Evolutionary conservation across 2,888 invertebrate species (phyloP), one percentile per base, ranked within the genome.

Genomic region (Eucriotettix oculatus): DNA sequence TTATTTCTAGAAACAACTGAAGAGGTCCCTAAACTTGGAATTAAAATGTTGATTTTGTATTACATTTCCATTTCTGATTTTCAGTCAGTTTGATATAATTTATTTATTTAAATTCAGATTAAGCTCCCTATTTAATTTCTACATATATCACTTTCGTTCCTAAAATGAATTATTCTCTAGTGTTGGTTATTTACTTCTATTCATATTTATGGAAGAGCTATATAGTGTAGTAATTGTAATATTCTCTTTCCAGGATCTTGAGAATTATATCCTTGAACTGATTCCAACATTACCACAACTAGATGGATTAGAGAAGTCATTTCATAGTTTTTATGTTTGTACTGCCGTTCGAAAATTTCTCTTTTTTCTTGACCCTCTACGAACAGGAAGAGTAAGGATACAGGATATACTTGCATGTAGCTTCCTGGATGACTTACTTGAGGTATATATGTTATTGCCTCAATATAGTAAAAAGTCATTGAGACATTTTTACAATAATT

Each of bases 271-370:
- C 67, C 81, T 87, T 16, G 96, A 97, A 70, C 76, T 97, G 59
- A 89, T 97, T 59, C 96, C 96, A 0, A 93, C 95, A 0, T 74
- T 97, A 52, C 87, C 90, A 0, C 94, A 95, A 59, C 75, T 96
- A 7, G 89, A 93, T 71, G 90, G 92, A 0, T 74, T 97, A 58
- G 93, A 95, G 73, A 87, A 90, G 44, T 92, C 94, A 0, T 96
- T 97, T 75, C 91, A 93, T 68, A 90, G 89, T 12, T 97, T 97
- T 77, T 98, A 97, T 72, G 88, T 95, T 17, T 96, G 96, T 71
- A 95, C 96, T 0, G 96, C 94, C 3, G 94, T 94, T 0, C 80
- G 96, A 66, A 95, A 96, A 72, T 96, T 98, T 76, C 82, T 97
- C 68, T 98, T 98, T 76, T 97, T 96, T 71, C 77, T 98, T 14